Conservation (phyloP, 2,797 vertebrate species). For the Characodon lateralis region DNA sequence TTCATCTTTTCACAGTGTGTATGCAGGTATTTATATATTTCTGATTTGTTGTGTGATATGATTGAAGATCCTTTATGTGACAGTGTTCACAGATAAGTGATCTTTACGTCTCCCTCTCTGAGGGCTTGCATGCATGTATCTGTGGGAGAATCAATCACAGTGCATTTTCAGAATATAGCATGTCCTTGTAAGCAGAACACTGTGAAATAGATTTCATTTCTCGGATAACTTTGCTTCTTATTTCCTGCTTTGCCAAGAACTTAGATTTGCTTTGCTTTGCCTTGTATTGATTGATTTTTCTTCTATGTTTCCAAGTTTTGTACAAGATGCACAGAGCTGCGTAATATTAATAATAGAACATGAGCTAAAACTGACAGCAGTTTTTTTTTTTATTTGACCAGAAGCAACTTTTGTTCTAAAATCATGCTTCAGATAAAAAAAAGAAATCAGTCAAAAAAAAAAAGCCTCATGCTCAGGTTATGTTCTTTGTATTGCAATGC, state of each 20-base stretch:
- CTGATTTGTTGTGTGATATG: background rate
- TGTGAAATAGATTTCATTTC: conserved; percentile 4
- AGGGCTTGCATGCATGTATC: background rate
- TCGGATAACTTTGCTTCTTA: conserved; percentile 17
- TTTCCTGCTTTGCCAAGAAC: conserved; percentile 7
- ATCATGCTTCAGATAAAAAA: no score
- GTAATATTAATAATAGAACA: background rate
- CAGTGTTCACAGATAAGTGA: conserved; percentile 7
- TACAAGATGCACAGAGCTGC: no score
- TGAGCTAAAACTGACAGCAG: background rate
- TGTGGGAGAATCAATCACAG: background rate
- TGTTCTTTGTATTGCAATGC: background rate
- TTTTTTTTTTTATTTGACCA: background rate
- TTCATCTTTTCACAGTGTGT: background rate
- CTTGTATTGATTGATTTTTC: background rate
- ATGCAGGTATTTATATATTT: background rate
- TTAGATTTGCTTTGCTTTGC: background rate
- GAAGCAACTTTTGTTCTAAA: background rate
- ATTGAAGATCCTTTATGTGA: background rate
- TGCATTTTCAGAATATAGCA: conserved; percentile 5
- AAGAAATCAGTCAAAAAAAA: no score
- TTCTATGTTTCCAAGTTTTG: background rate
- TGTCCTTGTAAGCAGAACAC: background rate
- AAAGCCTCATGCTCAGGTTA: background rate
- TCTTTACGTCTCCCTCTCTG: background rate